These are phyloP conservation scores for Ormyrus rosae DNA, from an alignment of 2,888 invertebrate genomes.

Conservation along the genomic window DNA sequence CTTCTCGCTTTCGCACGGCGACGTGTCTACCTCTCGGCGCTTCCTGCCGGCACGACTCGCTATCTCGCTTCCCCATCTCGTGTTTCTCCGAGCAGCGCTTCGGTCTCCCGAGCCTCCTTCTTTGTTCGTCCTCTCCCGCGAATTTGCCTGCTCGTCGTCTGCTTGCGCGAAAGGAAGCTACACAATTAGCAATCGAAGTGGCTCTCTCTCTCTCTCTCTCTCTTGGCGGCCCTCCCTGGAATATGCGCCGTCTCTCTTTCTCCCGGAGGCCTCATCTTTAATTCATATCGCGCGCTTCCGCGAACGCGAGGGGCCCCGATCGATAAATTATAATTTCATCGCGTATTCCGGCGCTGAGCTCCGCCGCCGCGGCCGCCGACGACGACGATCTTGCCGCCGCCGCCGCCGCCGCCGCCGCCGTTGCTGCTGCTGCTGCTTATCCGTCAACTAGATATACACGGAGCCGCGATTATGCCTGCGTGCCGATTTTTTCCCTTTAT, in stretches of 20 bases:
- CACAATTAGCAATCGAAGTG: slow-evolving; percentile 72
- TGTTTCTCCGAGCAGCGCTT: slow-evolving; percentile 50
- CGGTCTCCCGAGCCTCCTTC: slow-evolving; percentile 34
- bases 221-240: background rate
- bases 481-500: background rate
- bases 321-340: slow-evolving; percentile 75
- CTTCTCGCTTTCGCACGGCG: slow-evolving; percentile 1
- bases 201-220: slow-evolving; percentile 62
- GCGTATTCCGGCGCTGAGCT: slow-evolving; percentile 55
- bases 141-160: slow-evolving; percentile 13
- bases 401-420: background rate
- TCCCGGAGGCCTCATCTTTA: slow-evolving; percentile 70
- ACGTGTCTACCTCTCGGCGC: slow-evolving; percentile 23
- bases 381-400: no score
- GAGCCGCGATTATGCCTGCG: background rate
- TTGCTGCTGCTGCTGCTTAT: slow-evolving; percentile 16
- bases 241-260: no score
- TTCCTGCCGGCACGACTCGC: slow-evolving; percentile 35
- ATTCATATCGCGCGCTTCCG: slow-evolving; percentile 74
- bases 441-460: slow-evolving; percentile 42
- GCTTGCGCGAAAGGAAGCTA: slow-evolving; percentile 60
- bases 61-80: slow-evolving; percentile 52
- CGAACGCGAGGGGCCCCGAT: slow-evolving; percentile 69
- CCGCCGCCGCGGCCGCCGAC: background rate
- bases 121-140: slow-evolving; percentile 24